These are phyloP conservation scores for Sitta carolinensis DNA, from an alignment of 2,797 vertebrate genomes.

Conservation along the genomic window DNA sequence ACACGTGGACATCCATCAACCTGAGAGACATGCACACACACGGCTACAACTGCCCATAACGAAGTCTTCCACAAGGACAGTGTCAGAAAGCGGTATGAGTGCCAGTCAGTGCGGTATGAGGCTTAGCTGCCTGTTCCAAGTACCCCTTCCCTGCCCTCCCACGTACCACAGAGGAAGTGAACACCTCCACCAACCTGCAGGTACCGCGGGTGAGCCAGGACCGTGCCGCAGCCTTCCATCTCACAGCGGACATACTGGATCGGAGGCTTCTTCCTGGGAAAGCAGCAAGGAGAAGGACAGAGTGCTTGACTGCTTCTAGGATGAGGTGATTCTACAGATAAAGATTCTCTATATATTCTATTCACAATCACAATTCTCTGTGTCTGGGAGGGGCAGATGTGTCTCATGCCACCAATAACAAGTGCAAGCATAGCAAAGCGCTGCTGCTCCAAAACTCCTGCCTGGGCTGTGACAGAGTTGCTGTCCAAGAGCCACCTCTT, in stretches of 20 bases:
- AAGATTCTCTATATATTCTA: neutral
- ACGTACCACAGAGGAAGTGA: neutral
- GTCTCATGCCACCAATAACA: neutral
- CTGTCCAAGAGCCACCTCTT: neutral
- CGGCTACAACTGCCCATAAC: neutral
- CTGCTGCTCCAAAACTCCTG: neutral
- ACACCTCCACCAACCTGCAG: slow-evolving; percentile 83
- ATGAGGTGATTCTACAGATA: neutral
- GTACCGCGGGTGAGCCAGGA: slow-evolving; percentile 95
- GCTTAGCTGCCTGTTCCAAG: neutral
- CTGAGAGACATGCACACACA: neutral
- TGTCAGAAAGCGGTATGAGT: neutral
- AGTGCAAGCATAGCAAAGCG: neutral
- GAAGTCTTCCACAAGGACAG: neutral
- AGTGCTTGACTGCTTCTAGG: neutral
- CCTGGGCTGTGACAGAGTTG: neutral
- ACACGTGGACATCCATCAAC: neutral
- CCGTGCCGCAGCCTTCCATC: slow-evolving; percentile 97
- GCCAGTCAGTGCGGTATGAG: neutral
- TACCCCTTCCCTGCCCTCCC: neutral
- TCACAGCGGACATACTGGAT: slow-evolving; percentile 98
- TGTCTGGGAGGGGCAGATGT: neutral
- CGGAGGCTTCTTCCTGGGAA: slow-evolving; percentile 92
- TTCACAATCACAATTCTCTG: neutral
- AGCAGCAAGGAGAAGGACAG: neutral